A percentile compares a stretch with the other conserved stretches of the same genome.
Conservation (phyloP, 2,113 vertebrate species). For the Grammomys dolichurus region DNA sequence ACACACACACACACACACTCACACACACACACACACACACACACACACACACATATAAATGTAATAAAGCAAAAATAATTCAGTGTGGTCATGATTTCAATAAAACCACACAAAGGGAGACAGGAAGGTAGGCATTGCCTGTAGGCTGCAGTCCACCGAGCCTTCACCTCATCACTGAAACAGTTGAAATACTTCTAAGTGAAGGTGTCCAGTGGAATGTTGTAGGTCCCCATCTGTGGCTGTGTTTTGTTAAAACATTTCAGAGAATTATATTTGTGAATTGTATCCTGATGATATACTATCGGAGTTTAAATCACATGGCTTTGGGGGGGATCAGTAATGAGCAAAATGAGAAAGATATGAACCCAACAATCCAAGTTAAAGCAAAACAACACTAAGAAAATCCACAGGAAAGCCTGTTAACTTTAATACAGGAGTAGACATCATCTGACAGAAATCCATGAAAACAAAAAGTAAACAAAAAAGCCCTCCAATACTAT, state of each 20-base stretch:
- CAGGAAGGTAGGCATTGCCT: not conserved
- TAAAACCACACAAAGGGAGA: conserved; percentile 34
- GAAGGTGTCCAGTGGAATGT: not conserved
- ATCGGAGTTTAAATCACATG: not conserved
- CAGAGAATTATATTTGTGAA: not conserved
- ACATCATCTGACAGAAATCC: not conserved
- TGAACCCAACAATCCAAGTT: not conserved
- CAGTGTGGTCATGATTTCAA: not conserved
- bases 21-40: not conserved
- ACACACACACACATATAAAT: not conserved
- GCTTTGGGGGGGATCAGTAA: not conserved
- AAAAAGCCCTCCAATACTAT: not conserved
- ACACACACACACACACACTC: not conserved
- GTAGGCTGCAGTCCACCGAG: not conserved
- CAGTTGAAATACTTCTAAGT: not conserved
- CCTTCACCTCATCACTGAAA: not conserved
- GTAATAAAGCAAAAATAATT: not conserved
- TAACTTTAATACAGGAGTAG: not conserved
- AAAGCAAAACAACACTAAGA: not conserved
- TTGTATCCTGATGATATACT: not conserved
- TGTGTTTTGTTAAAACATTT: conserved; percentile 35
- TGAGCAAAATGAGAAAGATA: conserved; percentile 40
- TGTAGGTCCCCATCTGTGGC: not conserved
- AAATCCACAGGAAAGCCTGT: too few species aligned
- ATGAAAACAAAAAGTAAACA: not conserved